These are phyloP conservation scores for Drepana falcataria DNA, from an alignment of 2,888 invertebrate species.

Conservation along the genomic window DNA sequence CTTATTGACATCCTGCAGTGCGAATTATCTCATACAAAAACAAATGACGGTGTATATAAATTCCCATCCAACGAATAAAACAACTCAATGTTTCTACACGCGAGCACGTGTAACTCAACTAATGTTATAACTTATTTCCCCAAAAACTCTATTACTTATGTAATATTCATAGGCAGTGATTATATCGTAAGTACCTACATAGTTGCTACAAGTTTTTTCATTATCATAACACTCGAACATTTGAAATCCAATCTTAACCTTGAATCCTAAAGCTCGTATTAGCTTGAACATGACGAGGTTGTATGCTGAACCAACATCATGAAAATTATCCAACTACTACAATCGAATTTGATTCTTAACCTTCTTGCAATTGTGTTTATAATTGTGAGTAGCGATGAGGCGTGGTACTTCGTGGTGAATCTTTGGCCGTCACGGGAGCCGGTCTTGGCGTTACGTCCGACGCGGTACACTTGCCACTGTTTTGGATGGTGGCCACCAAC, in stretches of 20 bases:
- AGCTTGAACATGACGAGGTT: not conserved
- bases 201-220: not conserved
- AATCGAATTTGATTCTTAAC: not conserved
- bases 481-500: constrained; percentile 29
- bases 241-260: not conserved
- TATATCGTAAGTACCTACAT: constrained; percentile 5
- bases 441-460: constrained; percentile 49
- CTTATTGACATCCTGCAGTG: no score
- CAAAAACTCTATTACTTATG: constrained; percentile 9
- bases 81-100: not conserved
- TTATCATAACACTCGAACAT: not conserved
- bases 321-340: not conserved
- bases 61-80: not conserved
- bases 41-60: not conserved
- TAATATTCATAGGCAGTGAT: constrained; percentile 12
- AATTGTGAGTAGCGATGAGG: constrained; percentile 4
- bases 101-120: not conserved
- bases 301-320: not conserved
- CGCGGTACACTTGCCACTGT: constrained; percentile 45
- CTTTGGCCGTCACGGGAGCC: constrained; percentile 51
- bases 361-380: not conserved
- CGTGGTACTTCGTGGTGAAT: constrained; percentile 12
- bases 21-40: not conserved
- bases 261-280: not conserved
- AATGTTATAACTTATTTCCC: constrained; percentile 4